A percentile compares a stretch with the other conserved stretches of the same genome.
These are phyloP conservation scores for Corythucha ciliata DNA, from an alignment of 2,888 invertebrate genomes.

Conservation along the genomic window DNA sequence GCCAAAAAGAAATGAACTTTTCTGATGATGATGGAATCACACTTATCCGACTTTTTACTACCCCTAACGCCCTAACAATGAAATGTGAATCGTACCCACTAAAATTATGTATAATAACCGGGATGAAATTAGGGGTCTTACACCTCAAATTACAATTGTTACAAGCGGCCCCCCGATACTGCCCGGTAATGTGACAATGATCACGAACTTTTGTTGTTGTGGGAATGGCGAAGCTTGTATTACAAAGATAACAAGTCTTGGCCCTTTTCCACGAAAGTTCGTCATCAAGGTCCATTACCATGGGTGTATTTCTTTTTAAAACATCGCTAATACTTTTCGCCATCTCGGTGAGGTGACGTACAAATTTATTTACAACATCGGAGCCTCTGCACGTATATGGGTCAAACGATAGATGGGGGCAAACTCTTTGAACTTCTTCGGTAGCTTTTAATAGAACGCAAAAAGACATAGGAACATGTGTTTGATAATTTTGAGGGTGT, in stretches of 20 bases:
- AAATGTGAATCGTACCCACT: not conserved
- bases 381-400: no score
- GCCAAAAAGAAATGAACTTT: not conserved
- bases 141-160: slow-evolving; percentile 38
- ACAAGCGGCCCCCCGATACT: slow-evolving; percentile 35
- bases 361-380: no score
- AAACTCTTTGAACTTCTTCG: not conserved
- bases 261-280: no score
- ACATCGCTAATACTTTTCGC: no score
- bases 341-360: no score
- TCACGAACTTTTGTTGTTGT: no score
- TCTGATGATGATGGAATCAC: slow-evolving; percentile 35
- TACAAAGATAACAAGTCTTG: no score
- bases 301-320: no score
- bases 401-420: no score
- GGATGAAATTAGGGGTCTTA: slow-evolving; percentile 35
- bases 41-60: slow-evolving; percentile 30
- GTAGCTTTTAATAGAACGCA: not conserved
- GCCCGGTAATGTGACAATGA: slow-evolving; percentile 38
- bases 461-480: not conserved
- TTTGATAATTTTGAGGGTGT: no score
- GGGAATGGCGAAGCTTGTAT: no score
- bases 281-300: no score
- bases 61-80: slow-evolving; percentile 37
- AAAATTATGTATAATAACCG: slow-evolving; percentile 33